Evolutionary conservation across 2,888 invertebrate genomes (phyloP).

Genomic region (Agonopterix subpropinquella): DNA sequence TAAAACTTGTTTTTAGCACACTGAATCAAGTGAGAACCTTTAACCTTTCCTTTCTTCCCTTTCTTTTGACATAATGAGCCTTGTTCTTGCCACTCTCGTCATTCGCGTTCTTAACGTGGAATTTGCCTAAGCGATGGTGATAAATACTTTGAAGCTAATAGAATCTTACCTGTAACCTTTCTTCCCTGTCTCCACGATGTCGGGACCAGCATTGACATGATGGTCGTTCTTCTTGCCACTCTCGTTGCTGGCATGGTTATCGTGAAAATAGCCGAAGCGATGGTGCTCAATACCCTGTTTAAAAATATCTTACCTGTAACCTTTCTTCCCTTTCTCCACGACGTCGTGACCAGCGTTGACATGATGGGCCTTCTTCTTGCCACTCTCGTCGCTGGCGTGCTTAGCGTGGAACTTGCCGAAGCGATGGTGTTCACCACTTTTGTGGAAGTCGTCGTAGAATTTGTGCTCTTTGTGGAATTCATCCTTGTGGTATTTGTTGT

Average conservation of each 20-base stretch:
- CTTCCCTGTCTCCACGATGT: conserved; percentile 78
- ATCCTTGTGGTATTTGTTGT: conserved; percentile 86
- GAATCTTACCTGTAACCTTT: conserved; percentile 58
- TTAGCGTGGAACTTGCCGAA: conserved; percentile 80
- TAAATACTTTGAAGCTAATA: conserved; percentile 29
- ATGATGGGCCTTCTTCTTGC: conserved; percentile 79
- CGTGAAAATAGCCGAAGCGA: conserved; percentile 80
- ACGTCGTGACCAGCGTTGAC: conserved; percentile 78
- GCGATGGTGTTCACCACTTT: conserved; percentile 81
- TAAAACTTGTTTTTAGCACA: too few species aligned
- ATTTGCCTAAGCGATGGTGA: conserved; percentile 80
- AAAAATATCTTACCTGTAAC: conserved; percentile 49
- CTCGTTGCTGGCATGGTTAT: background rate
- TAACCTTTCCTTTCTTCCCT: too few species aligned
- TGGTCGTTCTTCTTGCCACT: conserved; percentile 35
- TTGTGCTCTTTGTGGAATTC: conserved; percentile 87
- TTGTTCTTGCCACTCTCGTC: conserved; percentile 80
- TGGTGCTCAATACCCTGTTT: background rate
- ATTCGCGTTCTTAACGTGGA: conserved; percentile 78
- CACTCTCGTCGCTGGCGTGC: conserved; percentile 78
- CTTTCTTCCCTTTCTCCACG: conserved; percentile 79
- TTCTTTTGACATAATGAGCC: conserved; percentile 73
- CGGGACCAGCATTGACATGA: conserved; percentile 37
- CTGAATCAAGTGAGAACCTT: too few species aligned
- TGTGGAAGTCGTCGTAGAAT: conserved; percentile 84